Conservation (phyloP, 1,140 invertebrate genomes). For the Aphaenogaster rudis region DNA sequence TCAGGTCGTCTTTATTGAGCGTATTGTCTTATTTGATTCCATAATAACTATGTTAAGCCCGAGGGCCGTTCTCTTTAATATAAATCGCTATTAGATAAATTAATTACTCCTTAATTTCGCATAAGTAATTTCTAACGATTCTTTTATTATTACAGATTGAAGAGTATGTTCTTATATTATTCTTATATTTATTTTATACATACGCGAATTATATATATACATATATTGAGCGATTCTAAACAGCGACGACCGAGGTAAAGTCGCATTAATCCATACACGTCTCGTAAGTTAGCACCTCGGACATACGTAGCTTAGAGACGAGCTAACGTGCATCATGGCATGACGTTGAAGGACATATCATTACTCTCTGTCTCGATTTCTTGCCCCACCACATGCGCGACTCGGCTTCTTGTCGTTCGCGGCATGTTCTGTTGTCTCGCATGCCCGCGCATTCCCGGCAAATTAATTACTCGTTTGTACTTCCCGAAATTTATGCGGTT, state of each 20-base stretch:
- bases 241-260: background rate
- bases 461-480: constrained; percentile 32
- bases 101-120: background rate
- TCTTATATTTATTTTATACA: background rate
- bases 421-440: background rate
- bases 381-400: background rate
- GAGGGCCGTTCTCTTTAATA: background rate
- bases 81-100: background rate
- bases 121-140: background rate
- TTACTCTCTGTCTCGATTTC: constrained; percentile 44
- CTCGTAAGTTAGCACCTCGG: constrained; percentile 2
- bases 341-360: background rate
- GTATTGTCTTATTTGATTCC: background rate
- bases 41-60: background rate
- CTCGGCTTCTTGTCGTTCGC: background rate
- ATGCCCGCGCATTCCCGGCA: background rate
- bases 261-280: background rate
- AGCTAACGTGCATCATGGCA: constrained; percentile 8
- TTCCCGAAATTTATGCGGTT: background rate
- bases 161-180: no score
- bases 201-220: background rate
- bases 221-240: background rate
- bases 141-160: background rate
- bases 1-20: background rate
- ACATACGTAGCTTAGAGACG: background rate